Base-by-base conservation (phyloP, 2,888 invertebrate species). In the Cryptus viduatorius region DNA sequence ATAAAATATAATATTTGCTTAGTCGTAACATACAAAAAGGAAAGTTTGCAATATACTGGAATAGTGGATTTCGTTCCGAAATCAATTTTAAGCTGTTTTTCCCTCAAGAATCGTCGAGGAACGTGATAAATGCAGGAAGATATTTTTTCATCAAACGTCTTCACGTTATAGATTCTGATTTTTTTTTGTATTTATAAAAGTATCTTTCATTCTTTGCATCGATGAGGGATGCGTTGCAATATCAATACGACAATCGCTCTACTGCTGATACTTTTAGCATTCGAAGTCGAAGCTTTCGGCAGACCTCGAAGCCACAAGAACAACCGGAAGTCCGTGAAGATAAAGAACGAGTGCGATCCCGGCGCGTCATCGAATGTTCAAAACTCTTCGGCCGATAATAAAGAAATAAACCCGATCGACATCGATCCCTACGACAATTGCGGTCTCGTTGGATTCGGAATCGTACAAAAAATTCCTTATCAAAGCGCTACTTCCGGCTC, bases 401-500 rank as follows among this genome's bases (percentile, higher is more conserved):
- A 65, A 24, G 12, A 56, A 7, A n/a, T 31, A 42, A 48, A 37
- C 14, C 5, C 61, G n/a, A 46, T 31, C 19, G 79, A 79, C 56
- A 53, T 79, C 19, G 83, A 89, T 81, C 87, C 89, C 4, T 67
- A 90, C 67, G 87, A 85, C 42, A 76, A 88, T 12, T 91, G 91
- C 53, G 85, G 85, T 12, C 16, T 87, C 0, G 72, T 75, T 0
- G 86, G 82, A 5, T 89, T 88, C 50, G 90, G 91, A 4, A 84
- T 91, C 7, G 86, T 91, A 0, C 91, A 91, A 48, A 91, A 91
- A 83, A 90, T 91, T 46, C 88, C 91, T 5, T 90, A 92, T 69
- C 76, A 73, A 3, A 75, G 83, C n/a, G 68, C 69, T 14, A 37
- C 85, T 10, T 64, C 76, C 31, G 46, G 67, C 0, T 81, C 85